phyloP scores from a whole-genome alignment of 2,888 invertebrate species.

The Cryptophagus acutangulus region DNA sequence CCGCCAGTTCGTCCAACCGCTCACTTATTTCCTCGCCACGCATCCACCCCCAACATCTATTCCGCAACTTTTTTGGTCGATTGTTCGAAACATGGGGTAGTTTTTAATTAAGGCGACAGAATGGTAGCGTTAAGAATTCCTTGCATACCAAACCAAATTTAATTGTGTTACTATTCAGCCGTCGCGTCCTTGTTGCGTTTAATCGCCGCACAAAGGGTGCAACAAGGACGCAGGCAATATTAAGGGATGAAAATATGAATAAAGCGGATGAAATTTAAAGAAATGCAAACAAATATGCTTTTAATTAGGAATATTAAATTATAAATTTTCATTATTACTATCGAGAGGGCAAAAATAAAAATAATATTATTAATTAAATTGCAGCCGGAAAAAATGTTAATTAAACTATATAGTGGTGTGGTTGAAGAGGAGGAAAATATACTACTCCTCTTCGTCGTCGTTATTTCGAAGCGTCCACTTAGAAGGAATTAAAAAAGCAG shows the following conservation, averaged over 20 bases:
- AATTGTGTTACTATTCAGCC: conserved; percentile 44
- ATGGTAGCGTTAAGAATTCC: conserved; percentile 48
- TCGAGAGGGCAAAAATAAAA: conserved; percentile 21
- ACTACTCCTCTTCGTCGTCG: too few species aligned
- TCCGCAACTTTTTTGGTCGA: conserved; percentile 26
- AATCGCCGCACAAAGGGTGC: too few species aligned
- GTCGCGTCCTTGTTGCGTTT: too few species aligned
- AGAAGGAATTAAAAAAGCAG: too few species aligned
- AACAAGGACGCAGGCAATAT: too few species aligned
- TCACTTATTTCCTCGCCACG: conserved; percentile 21
- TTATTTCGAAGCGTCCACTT: too few species aligned
- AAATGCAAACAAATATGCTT: conserved; percentile 46
- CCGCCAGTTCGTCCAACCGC: conserved; percentile 39
- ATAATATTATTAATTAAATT: too few species aligned
- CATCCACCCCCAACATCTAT: conserved; percentile 3
- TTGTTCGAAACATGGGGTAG: conserved; percentile 40
- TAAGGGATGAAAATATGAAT: conserved; percentile 32
- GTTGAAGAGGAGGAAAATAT: too few species aligned
- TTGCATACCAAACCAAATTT: conserved; percentile 44
- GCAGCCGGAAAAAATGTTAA: too few species aligned
- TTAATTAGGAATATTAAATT: conserved; percentile 48
- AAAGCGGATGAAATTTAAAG: conserved; percentile 30
- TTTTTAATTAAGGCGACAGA: conserved; percentile 50
- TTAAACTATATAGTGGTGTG: too few species aligned
- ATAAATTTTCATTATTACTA: conserved; percentile 40